Percentiles rank a stretch among this genome's conserved stretches.
phyloP scores from a whole-genome alignment of 2,797 vertebrate species.

The Holocentrus rufus region DNA sequence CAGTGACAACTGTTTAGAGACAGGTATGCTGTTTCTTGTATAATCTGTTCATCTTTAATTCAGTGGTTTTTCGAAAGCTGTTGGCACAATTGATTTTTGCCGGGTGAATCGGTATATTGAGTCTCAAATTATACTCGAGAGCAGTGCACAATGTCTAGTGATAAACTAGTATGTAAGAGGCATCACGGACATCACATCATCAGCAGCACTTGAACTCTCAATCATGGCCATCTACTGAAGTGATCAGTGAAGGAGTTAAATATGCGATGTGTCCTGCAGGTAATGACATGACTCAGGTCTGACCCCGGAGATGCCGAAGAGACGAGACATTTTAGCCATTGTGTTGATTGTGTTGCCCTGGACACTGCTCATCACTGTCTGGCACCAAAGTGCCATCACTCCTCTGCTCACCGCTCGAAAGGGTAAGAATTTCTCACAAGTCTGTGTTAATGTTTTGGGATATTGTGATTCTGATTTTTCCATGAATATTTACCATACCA shows the following conservation, averaged over 20 bases:
- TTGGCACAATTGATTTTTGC: neutral
- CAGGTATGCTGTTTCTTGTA: neutral
- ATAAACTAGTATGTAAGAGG: neutral
- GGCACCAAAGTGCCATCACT: conserved; percentile 86
- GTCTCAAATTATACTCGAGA: neutral
- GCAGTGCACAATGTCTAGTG: neutral
- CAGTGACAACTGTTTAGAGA: neutral
- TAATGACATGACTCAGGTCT: conserved; percentile 65
- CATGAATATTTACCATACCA: too few relatives aligned
- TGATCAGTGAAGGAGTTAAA: neutral
- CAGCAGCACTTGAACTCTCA: neutral
- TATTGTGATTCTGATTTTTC: too few relatives aligned
- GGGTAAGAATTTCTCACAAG: conserved; percentile 52
- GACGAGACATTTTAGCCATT: conserved; percentile 88
- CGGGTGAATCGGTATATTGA: neutral
- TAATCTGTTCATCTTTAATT: neutral
- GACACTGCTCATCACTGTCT: conserved; percentile 90
- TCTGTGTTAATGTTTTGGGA: neutral
- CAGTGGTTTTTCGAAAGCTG: neutral
- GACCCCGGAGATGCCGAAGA: conserved; percentile 87
- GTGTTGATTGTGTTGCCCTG: conserved; percentile 91
- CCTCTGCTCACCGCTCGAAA: conserved; percentile 80
- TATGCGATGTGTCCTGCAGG: conserved; percentile 49
- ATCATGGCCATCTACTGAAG: neutral
- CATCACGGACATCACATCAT: neutral